Percentiles rank a stretch among this genome's conserved stretches.
Evolutionary conservation across 2,888 invertebrate genomes (phyloP).

Genomic region (Molorchus minor): DNA sequence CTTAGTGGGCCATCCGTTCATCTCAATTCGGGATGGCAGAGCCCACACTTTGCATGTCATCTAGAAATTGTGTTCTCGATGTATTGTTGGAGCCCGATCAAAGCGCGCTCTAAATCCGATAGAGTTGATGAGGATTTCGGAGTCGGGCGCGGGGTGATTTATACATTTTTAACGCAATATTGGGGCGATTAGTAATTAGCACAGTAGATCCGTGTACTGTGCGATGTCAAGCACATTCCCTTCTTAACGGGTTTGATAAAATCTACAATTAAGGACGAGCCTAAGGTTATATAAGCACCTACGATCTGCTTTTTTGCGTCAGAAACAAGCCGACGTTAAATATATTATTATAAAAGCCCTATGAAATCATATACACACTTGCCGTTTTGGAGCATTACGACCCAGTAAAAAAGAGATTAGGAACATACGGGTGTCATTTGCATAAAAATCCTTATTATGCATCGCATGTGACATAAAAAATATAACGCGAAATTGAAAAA

Average conservation of each 20-base stretch:
- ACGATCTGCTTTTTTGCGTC: no score
- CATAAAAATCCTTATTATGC: slow-evolving; percentile 27
- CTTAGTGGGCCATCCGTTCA: slow-evolving; percentile 41
- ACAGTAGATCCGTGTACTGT: no score
- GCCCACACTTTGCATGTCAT: slow-evolving; percentile 40
- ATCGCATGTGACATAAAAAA: slow-evolving; percentile 11
- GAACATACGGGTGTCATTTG: slow-evolving; percentile 15
- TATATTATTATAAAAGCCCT: no score
- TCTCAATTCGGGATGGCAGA: slow-evolving; percentile 39
- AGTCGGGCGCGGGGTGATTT: no score
- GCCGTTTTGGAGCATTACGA: slow-evolving; percentile 11
- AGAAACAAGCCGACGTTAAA: no score
- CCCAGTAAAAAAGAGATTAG: slow-evolving; percentile 22
- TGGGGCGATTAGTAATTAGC: no score
- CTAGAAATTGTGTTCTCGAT: slow-evolving; percentile 38
- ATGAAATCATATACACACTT: slow-evolving; percentile 14
- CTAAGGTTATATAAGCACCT: no score
- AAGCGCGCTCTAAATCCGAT: background rate
- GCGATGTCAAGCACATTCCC: no score
- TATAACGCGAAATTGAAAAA: slow-evolving; percentile 42
- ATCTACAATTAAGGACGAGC: no score
- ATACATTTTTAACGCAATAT: no score
- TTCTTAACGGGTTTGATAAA: no score
- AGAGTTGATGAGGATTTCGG: no score
- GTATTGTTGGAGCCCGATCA: slow-evolving; percentile 7